phyloP scores from a whole-genome alignment of 1,140 invertebrate genomes.

The Drosophila serrata region DNA sequence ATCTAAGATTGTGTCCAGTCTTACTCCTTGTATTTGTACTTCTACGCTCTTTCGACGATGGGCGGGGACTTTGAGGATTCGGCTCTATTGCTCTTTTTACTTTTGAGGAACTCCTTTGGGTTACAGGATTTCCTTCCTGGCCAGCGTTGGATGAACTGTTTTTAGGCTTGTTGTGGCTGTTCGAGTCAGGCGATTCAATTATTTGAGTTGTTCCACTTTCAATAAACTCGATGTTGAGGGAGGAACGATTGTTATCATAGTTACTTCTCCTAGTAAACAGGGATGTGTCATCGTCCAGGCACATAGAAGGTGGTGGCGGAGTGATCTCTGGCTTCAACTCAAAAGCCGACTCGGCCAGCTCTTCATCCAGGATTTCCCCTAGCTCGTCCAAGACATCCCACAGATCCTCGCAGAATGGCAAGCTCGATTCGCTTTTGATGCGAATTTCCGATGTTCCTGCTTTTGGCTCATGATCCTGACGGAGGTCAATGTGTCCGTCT shows the following conservation, averaged over 20 bases:
- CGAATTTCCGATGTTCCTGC: not conserved
- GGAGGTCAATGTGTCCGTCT: not conserved
- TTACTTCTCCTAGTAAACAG: constrained; percentile 30
- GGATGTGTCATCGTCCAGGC: constrained; percentile 17
- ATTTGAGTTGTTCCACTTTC: no score
- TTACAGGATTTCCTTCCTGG: not conserved
- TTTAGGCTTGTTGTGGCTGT: no score
- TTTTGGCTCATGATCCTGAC: not conserved
- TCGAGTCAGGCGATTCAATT: not conserved
- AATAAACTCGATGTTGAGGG: not conserved
- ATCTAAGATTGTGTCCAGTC: not conserved
- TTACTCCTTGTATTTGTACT: not conserved
- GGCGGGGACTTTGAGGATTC: not conserved
- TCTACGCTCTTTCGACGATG: not conserved
- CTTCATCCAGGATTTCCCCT: constrained; percentile 17
- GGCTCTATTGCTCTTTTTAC: not conserved
- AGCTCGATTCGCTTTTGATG: constrained; percentile 9
- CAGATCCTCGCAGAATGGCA: constrained; percentile 1
- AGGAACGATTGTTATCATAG: not conserved
- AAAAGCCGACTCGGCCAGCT: not conserved
- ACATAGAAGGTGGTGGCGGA: constrained; percentile 30
- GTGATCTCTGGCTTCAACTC: not conserved
- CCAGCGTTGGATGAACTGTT: not conserved
- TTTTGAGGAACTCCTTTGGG: no score
- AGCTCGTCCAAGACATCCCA: constrained; percentile 29